These are phyloP conservation scores for Taxidea taxus DNA, from an alignment of 2,113 vertebrate genomes.

Conservation along the genomic window DNA sequence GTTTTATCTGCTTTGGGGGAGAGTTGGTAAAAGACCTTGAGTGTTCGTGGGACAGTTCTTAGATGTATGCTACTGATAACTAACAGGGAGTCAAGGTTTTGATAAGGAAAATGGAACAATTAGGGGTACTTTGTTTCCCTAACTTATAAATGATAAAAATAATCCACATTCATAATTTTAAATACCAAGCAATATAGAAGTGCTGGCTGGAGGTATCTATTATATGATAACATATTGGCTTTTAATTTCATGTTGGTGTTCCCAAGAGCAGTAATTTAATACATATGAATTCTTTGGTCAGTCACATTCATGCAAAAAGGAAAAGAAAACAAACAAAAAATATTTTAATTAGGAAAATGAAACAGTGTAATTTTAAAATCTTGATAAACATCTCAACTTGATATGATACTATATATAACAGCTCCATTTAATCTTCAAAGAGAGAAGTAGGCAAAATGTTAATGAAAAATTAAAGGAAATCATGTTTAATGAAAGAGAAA, in stretches of 20 bases:
- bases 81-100: background rate
- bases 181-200: background rate
- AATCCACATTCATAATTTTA: background rate
- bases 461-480: constrained; percentile 66
- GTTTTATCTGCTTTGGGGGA: background rate
- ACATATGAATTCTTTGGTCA: background rate
- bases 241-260: constrained; percentile 5
- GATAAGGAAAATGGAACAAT: background rate
- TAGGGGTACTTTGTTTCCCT: background rate
- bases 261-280: background rate
- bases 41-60: background rate
- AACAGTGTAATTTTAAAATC: constrained; percentile 37
- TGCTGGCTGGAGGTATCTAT: background rate
- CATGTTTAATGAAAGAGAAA: constrained; percentile 63
- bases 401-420: background rate
- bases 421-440: constrained; percentile 38
- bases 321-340: background rate
- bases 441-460: constrained; percentile 40
- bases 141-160: constrained; percentile 9
- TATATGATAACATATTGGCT: background rate
- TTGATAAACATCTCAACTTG: constrained; percentile 41
- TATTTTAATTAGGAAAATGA: constrained; percentile 45
- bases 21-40: background rate
- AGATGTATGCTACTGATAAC: background rate
- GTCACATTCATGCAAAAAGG: background rate